phyloP scores from a whole-genome alignment of 2,113 vertebrate species.

The Antidorcas marsupialis region DNA sequence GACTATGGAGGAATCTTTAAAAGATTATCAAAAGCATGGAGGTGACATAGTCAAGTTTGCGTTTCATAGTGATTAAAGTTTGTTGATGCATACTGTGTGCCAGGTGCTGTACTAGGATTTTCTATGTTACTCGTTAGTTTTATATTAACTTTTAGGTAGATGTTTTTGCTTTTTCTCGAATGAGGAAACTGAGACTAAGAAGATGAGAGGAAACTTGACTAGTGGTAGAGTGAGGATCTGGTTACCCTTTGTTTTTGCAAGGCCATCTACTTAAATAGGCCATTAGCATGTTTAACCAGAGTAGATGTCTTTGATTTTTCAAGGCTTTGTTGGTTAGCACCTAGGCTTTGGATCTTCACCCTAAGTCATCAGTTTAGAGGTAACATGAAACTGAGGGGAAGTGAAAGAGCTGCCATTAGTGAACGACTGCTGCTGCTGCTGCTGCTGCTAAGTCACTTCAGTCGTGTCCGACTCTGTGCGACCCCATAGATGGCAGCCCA shows the following conservation, averaged over 20 bases:
- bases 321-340: neutral
- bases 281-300: neutral
- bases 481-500: neutral
- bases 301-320: neutral
- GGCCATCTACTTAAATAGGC: neutral
- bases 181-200: neutral
- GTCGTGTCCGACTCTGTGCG: too few relatives aligned
- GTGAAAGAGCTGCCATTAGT: neutral
- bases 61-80: constrained; percentile 21
- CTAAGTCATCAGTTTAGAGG: neutral
- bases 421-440: neutral
- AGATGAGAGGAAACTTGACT: neutral
- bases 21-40: constrained; percentile 1
- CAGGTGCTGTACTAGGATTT: neutral
- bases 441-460: neutral
- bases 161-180: constrained; percentile 30
- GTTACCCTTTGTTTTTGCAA: neutral
- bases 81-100: neutral
- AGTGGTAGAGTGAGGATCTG: neutral
- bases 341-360: neutral
- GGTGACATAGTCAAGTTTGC: neutral
- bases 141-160: neutral
- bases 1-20: neutral
- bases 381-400: neutral
- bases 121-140: neutral